Percentiles rank a stretch among this genome's conserved stretches.
Evolutionary conservation across 35 echinoderm and acorn worm species (phyloP).

Genomic region (Hemicentrotus pulcherrimus): DNA sequence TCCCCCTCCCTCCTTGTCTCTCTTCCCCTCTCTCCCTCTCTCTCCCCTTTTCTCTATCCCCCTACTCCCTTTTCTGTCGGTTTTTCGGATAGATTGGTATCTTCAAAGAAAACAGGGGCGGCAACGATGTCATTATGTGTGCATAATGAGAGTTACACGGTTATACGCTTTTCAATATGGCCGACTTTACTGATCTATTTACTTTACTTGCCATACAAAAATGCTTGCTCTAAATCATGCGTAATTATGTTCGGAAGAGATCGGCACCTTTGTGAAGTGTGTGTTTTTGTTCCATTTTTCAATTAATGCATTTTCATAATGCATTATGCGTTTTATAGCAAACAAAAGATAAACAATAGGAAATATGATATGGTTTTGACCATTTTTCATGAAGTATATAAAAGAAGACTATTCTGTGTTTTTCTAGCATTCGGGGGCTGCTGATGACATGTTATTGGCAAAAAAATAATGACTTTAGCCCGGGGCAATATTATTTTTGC

Average conservation of each 20-base stretch:
- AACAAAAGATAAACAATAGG: neutral
- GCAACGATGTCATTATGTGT: neutral
- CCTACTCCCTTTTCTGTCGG: neutral
- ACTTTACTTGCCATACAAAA: neutral
- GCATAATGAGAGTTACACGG: slow-evolving; percentile 16
- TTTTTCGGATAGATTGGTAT: neutral
- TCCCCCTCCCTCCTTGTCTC: neutral
- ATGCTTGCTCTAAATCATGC: neutral
- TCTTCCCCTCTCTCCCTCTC: neutral
- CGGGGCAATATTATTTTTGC: slow-evolving; percentile 4
- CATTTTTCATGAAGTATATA: neutral
- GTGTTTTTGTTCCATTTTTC: neutral
- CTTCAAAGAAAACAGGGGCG: slow-evolving; percentile 9
- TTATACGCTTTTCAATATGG: neutral
- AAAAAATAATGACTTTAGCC: neutral
- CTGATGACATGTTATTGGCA: slow-evolving; percentile 17
- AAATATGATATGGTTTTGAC: neutral
- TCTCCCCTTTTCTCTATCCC: neutral
- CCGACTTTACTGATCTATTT: neutral
- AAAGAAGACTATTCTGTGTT: neutral
- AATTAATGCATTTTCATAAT: neutral
- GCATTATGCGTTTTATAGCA: neutral
- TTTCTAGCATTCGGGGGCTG: neutral
- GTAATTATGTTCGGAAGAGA: neutral
- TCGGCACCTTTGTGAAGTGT: neutral